phyloP scores from a whole-genome alignment of 2,113 vertebrate species.

The Lipotes vexillifer region DNA sequence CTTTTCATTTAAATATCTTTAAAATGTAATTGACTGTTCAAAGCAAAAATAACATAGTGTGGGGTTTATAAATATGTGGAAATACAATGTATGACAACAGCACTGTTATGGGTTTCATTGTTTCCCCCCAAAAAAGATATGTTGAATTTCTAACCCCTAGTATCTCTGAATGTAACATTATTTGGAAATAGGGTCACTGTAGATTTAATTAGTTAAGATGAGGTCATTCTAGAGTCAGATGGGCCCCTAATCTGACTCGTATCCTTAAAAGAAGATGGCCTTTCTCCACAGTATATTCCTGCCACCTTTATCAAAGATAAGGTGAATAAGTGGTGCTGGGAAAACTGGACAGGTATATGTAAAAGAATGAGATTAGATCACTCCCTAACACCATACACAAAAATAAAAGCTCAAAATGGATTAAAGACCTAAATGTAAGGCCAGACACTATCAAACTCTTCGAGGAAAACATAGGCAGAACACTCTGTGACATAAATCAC shows the following conservation, averaged over 20 bases:
- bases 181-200: background rate
- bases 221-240: background rate
- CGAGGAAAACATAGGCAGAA: too few species aligned
- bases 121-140: background rate
- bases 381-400: too few species aligned
- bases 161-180: background rate
- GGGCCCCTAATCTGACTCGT: background rate
- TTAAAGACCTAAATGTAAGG: too few species aligned
- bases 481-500: too few species aligned
- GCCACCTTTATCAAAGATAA: too few species aligned
- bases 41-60: background rate
- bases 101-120: background rate
- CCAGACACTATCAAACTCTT: too few species aligned
- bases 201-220: background rate
- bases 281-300: too few species aligned
- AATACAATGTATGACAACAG: background rate
- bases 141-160: background rate
- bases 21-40: background rate
- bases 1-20: background rate
- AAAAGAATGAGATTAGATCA: too few species aligned
- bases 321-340: too few species aligned
- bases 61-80: background rate
- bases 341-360: too few species aligned
- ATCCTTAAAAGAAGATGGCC: background rate
- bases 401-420: too few species aligned